These are phyloP conservation scores for Lepidothrix coronata DNA, from an alignment of 2,113 vertebrate species.

Conservation along the genomic window DNA sequence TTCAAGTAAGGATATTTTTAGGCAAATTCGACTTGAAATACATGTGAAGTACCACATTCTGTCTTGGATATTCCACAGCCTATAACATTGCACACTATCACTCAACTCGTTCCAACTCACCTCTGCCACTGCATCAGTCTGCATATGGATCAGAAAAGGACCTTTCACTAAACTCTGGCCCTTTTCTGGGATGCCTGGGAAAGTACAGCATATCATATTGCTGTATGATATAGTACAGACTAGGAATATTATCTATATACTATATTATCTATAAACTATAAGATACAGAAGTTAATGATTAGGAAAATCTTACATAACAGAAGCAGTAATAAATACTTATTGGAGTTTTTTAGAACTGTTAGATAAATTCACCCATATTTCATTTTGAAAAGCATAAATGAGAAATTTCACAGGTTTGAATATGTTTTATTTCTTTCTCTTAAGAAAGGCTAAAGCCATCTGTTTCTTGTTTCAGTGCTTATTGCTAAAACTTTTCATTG, in stretches of 20 bases:
- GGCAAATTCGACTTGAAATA: not conserved
- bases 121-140: not conserved
- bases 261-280: not conserved
- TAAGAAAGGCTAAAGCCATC: not conserved
- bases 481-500: not conserved
- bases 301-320: not conserved
- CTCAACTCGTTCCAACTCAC: not conserved
- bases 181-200: not conserved
- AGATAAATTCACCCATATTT: not conserved
- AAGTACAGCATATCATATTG: not conserved
- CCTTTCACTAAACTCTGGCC: not conserved
- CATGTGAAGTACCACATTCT: not conserved
- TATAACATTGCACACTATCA: not conserved
- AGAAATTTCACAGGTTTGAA: not conserved
- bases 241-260: not conserved
- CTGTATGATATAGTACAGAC: not conserved
- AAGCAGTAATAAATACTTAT: not conserved
- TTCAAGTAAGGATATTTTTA: not conserved
- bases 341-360: not conserved
- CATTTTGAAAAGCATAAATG: not conserved
- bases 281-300: not conserved
- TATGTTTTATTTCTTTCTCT: not conserved
- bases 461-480: not conserved
- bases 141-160: fast-evolving
- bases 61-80: not conserved